Conservation (phyloP, 2,113 vertebrate species). For the human (Homo sapiens) region DNA sequence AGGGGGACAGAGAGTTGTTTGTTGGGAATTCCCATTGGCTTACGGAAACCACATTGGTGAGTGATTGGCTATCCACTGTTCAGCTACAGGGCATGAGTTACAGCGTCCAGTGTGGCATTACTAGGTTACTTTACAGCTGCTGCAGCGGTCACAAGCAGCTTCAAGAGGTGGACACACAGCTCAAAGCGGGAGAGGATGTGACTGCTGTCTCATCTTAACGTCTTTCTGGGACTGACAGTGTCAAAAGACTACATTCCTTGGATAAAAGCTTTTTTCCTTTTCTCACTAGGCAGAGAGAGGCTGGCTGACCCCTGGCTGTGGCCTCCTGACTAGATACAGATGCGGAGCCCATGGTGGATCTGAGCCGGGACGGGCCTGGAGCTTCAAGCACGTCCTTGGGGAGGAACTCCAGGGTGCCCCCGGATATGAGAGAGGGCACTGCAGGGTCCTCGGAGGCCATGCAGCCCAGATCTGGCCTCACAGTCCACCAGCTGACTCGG, state of each 20-base stretch:
- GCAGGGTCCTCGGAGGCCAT: too few relatives aligned
- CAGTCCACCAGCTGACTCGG: neutral
- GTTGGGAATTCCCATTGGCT: too few relatives aligned
- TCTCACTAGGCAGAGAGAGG: neutral
- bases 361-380: neutral
- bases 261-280: neutral
- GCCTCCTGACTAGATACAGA: fast-evolving
- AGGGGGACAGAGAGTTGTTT: neutral
- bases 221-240: neutral
- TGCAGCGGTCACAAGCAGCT: neutral
- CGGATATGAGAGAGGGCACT: neutral
- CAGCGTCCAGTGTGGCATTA: neutral
- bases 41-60: too few relatives aligned
- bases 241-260: neutral
- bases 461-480: neutral
- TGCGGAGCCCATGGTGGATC: too few relatives aligned
- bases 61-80: too few relatives aligned
- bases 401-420: neutral
- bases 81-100: too few relatives aligned
- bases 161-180: neutral
- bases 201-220: too few relatives aligned
- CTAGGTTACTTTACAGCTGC: neutral
- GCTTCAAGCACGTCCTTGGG: neutral
- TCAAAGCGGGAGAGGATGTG: neutral
- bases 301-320: neutral